Evolutionary conservation across 2,888 invertebrate genomes (phyloP).

Genomic region (Bhutanitis thaidina): DNA sequence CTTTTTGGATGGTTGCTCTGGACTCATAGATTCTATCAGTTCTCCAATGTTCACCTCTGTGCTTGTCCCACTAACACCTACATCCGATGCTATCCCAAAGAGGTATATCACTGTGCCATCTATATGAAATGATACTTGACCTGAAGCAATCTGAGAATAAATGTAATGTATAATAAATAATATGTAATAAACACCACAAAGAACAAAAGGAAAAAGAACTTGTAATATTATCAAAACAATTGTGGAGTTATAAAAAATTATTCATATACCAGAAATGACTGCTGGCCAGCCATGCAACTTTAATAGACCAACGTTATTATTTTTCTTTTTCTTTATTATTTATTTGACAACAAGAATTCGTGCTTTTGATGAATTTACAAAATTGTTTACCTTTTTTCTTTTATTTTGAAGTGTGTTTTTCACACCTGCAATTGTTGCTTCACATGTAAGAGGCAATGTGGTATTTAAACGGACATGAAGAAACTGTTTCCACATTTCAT

Average conservation of each 20-base stretch:
- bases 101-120: constrained; percentile 83
- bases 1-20: constrained; percentile 65
- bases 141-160: constrained; percentile 81
- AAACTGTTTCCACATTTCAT: constrained; percentile 84
- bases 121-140: constrained; percentile 86
- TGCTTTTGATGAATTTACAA: background rate
- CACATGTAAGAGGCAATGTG: constrained; percentile 82
- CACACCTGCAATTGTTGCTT: constrained; percentile 78
- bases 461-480: constrained; percentile 85
- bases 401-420: constrained; percentile 82
- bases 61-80: constrained; percentile 73
- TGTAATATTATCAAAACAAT: no score
- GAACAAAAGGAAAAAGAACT: no score
- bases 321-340: no score
- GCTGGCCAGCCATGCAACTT: no score
- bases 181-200: no score
- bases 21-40: constrained; percentile 60
- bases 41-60: constrained; percentile 77
- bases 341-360: no score
- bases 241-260: no score
- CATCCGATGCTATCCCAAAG: constrained; percentile 81
- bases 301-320: no score
- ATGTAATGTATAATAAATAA: no score
- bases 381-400: constrained; percentile 80
- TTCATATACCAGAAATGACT: no score